phyloP scores from a whole-genome alignment of 2,797 vertebrate species.

The Enteromius paludinosus region DNA sequence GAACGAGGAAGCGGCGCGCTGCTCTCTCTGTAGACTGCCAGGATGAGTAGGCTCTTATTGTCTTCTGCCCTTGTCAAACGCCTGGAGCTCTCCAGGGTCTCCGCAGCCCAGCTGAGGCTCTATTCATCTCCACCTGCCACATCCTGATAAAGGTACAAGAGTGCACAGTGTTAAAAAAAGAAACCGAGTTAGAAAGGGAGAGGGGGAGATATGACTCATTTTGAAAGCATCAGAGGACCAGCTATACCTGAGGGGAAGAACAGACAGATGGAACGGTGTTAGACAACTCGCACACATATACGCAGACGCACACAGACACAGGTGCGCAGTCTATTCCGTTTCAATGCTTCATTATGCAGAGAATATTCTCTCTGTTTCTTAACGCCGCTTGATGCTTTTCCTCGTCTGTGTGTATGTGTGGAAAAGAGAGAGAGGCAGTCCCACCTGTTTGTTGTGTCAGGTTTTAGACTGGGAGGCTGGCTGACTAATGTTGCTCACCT shows the following conservation, averaged over 20 bases:
- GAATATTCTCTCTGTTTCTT: constrained; percentile 33
- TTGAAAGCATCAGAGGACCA: constrained; percentile 70
- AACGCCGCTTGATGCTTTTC: constrained; percentile 1
- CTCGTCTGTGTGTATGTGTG: not conserved
- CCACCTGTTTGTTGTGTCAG: constrained; percentile 52
- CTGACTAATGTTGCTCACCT: constrained; percentile 36
- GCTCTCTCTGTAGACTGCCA: constrained; percentile 46
- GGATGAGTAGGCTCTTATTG: constrained; percentile 57
- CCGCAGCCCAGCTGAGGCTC: constrained; percentile 56
- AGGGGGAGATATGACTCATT: constrained; percentile 72
- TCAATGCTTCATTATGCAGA: constrained; percentile 46
- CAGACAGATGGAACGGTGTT: constrained; percentile 62
- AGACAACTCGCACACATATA: constrained; percentile 40
- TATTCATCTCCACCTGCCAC: constrained; percentile 73
- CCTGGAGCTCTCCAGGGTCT: constrained; percentile 58
- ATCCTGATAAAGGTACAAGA: constrained; percentile 74
- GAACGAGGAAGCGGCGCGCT: constrained; percentile 9
- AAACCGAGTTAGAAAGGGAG: constrained; percentile 65
- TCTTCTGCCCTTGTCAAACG: constrained; percentile 62
- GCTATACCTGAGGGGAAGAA: constrained; percentile 64
- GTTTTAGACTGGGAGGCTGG: constrained; percentile 25
- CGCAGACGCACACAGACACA: constrained; percentile 32
- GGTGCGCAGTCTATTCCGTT: constrained; percentile 28
- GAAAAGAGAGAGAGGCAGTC: constrained; percentile 19
- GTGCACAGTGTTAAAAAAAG: constrained; percentile 74